Base-by-base conservation (phyloP, 2,113 vertebrate species). In the Leuciscus idus region DNA sequence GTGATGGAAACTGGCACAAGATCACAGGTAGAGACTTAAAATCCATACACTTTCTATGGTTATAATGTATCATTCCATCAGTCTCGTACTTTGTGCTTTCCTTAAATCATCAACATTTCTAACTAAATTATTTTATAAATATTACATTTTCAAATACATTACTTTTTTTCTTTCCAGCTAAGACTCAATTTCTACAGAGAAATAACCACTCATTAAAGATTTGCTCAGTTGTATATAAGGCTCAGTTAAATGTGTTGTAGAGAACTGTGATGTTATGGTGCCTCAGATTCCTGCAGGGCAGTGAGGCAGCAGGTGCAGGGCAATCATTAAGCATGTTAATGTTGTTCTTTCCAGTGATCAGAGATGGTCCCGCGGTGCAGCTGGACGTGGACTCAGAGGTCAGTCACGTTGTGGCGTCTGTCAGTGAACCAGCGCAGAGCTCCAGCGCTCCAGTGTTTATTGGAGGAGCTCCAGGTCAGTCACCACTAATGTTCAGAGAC, bases 341-440 rank as follows among this genome's bases (percentile, higher is more conserved):
- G 23, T 85, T 87, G 59, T 79, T 50, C 17, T 26, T 84, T 90
- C 84, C 87, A 99, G 98, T 99, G 86, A 99, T 97, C 89, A 93
- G 96, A 90, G 95, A 98, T 11, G 92, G 93, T 43, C 97, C 96
- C 1, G 95, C 97, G 39, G 94, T 99, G 75, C 97, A 97, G 90
- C 89, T 99, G 90, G 96, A 98, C 33, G 97, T 99, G 59, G 97
- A 98, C 88, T 98, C 97, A 43, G 96, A 98, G 92, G 96, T 98
- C 86, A 96, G 95, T 87, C 96, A 96, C 11, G 96, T 97, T 5
- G 95, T 97, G 72, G 97, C 96, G 61, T 95, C 96, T 0, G 85
- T 97, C 76, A 96, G 94, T 85, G 93, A 93, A 84, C 93, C 90
- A 55, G 87, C 95, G 84, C 88, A 77, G 39, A 94, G 95, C 55